phyloP scores from a whole-genome alignment of 2,888 invertebrate genomes.

The Chymomyza caudatula region DNA sequence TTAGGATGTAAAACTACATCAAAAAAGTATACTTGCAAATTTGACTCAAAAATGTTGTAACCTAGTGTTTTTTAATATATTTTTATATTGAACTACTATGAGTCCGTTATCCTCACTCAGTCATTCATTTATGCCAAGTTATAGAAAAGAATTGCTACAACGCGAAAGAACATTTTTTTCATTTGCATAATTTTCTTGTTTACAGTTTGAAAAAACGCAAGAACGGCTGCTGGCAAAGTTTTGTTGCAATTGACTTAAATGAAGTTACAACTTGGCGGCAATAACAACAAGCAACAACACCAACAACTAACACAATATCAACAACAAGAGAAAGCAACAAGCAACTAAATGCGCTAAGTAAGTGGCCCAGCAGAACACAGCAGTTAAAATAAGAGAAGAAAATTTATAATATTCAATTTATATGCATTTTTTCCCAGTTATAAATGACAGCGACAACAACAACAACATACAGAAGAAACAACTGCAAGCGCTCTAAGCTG shows the following conservation, averaged over 20 bases:
- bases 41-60: not conserved
- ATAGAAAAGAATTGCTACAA: not conserved
- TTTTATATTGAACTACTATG: not conserved
- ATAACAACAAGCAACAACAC: constrained; percentile 24
- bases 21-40: no score
- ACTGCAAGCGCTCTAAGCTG: constrained; percentile 53
- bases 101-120: not conserved
- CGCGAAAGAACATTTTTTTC: constrained; percentile 29
- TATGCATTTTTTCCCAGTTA: constrained; percentile 59
- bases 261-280: constrained; percentile 67
- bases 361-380: constrained; percentile 35
- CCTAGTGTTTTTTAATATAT: no score
- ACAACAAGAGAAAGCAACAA: constrained; percentile 11
- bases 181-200: constrained; percentile 76
- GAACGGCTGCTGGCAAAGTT: not conserved
- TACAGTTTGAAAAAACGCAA: constrained; percentile 57
- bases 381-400: constrained; percentile 60
- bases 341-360: constrained; percentile 36
- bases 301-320: constrained; percentile 1
- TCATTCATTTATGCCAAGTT: not conserved
- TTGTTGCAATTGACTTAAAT: constrained; percentile 72
- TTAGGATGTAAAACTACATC: no score
- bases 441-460: constrained; percentile 26
- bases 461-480: constrained; percentile 28
- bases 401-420: constrained; percentile 76